Evolutionary conservation across 2,113 vertebrate species (phyloP).

Genomic region (Hemicordylus capensis): DNA sequence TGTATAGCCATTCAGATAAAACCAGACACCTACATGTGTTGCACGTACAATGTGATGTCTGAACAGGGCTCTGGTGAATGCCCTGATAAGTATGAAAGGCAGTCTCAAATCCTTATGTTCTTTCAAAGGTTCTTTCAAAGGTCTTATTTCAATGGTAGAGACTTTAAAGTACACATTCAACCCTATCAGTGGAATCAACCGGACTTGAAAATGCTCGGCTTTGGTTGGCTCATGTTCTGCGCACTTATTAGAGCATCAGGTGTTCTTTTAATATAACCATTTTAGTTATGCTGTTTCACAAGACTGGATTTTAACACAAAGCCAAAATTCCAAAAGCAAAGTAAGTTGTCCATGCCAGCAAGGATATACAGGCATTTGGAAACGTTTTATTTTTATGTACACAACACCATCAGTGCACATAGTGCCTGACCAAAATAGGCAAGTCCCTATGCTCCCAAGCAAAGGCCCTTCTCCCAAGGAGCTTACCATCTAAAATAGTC

Average conservation of each 20-base stretch:
- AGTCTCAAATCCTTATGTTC: background rate
- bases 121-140: background rate
- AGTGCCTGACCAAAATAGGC: background rate
- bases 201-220: background rate
- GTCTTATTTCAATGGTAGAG: too few species aligned
- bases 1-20: too few species aligned
- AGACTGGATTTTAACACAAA: background rate
- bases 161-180: background rate
- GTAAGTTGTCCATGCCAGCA: slow-evolving; percentile 8
- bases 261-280: slow-evolving; percentile 36
- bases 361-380: background rate
- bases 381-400: background rate
- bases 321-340: background rate
- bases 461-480: too few species aligned
- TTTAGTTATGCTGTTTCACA: background rate
- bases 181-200: background rate
- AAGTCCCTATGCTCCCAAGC: background rate
- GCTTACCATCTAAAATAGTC: background rate
- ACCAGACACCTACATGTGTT: too few species aligned
- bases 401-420: background rate
- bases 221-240: background rate
- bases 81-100: background rate
- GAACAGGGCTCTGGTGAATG: too few species aligned
- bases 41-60: too few species aligned
- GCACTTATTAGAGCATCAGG: background rate